Conservation (phyloP, 92 coral and sea anemone species). For the Anthopleura xanthogrammica region DNA sequence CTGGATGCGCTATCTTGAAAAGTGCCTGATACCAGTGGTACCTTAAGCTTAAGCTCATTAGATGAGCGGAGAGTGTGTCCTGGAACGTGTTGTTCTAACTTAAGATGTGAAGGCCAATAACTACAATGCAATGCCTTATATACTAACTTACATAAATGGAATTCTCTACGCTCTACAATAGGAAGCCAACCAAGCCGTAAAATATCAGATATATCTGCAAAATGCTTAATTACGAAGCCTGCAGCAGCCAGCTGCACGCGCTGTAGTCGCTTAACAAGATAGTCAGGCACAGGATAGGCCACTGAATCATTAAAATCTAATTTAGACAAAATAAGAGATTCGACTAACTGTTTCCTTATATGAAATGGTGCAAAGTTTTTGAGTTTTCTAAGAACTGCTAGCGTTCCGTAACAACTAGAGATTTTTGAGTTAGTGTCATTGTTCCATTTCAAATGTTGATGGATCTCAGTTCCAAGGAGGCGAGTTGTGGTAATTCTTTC, state of each 20-base stretch:
- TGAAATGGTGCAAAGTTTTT: conserved; percentile 36
- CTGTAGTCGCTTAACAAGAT: neutral
- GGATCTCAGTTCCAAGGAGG: conserved; percentile 37
- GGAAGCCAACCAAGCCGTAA: too few species aligned
- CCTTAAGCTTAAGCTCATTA: neutral
- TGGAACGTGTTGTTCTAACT: neutral
- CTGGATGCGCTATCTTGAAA: too few species aligned
- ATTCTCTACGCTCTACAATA: too few species aligned
- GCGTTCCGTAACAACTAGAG: too few species aligned
- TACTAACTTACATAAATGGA: too few species aligned
- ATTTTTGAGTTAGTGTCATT: too few species aligned
- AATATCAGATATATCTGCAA: too few species aligned
- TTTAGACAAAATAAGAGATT: conserved; percentile 29
- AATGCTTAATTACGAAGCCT: too few species aligned
- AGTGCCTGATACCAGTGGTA: neutral
- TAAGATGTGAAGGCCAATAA: neutral
- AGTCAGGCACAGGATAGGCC: conserved; percentile 19
- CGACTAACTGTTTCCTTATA: conserved; percentile 34
- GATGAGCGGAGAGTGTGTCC: conserved; percentile 3
- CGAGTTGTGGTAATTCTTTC: conserved; percentile 22
- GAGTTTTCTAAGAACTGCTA: conserved; percentile 32
- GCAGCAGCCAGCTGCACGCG: too few species aligned
- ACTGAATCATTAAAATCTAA: conserved; percentile 40
- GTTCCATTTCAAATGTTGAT: conserved; percentile 3
- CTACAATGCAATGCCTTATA: neutral